Evolutionary conservation across 2,888 invertebrate species (phyloP), one percentile per base, ranked within the genome.

Genomic region (Phasia obesa): DNA sequence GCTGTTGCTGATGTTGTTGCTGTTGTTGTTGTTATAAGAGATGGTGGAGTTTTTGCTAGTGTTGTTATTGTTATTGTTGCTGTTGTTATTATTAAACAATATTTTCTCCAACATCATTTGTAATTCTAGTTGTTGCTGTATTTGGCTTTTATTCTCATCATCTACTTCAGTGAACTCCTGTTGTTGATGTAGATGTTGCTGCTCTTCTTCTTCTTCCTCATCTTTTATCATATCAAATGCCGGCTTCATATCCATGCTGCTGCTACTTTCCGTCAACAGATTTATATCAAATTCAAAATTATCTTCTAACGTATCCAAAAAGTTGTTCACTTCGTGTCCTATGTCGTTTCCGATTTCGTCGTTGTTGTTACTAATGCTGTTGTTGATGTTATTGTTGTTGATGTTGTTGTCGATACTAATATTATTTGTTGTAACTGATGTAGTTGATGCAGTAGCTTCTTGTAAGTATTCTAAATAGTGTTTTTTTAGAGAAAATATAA

Each of bases 211-310:
- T 21, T 42, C 35, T 59, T 53, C 73, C 49, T 60, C 59, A 62
- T 78, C 85, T 87, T 38, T 47, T 47, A 60, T 47, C 27, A n/a
- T n/a, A n/a, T n/a, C 5, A 35, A 11, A 35, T 35, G 85, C 73
- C 57, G 44, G 55, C 69, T 78, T 74, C 71, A 78, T 62, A 21
- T 74, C n/a, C 42, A 70, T 49, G 75, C 31, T 51, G 75, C 31
- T 51, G 35, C 42, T 73, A 71, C 69, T 70, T 85, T 86, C 87
- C 85, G 87, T 87, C 87, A 89, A 87, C 88, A 89, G 84, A 85
- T 87, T 88, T 86, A 90, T 89, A 86, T 89, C 89, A 87, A 90
- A 89, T 74, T 89, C 88, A 87, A 88, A 88, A 86, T 88, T 86
- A 84, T 84, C 85, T 87, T 84, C 85, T 87, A 87, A 86, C 84